Percentiles rank a stretch among this genome's conserved stretches.
phyloP scores from a whole-genome alignment of 1,140 invertebrate genomes.

The Calephelis virginiensis region DNA sequence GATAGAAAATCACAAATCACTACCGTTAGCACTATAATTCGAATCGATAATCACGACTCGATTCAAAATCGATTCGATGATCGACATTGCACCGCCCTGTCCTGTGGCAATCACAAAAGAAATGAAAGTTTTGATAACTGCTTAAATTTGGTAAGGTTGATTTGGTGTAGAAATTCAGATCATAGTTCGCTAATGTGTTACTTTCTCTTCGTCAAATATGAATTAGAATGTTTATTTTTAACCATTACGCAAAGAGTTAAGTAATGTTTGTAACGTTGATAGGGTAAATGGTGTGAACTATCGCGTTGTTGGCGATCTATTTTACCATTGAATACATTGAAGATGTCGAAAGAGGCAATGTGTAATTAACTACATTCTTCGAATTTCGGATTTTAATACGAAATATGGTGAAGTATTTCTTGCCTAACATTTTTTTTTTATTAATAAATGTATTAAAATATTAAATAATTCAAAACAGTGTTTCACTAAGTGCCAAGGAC shows the following conservation, averaged over 20 bases:
- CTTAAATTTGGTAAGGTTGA: conserved; percentile 46
- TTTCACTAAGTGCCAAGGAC: no score
- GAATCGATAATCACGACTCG: conserved; percentile 52
- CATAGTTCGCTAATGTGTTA: conserved; percentile 6
- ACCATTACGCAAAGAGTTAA: conserved; percentile 12
- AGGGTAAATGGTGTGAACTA: conserved; percentile 1
- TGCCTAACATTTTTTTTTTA: no score
- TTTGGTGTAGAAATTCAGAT: conserved; percentile 3
- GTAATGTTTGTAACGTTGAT: conserved; percentile 3
- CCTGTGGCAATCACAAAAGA: conserved; percentile 46
- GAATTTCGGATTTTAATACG: no score
- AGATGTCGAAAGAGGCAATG: no score
- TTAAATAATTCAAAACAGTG: no score
- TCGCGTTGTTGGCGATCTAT: not conserved
- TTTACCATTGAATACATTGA: not conserved
- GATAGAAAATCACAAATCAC: conserved; percentile 52
- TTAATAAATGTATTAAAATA: no score
- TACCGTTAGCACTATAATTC: conserved; percentile 54
- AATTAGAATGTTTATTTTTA: conserved; percentile 14
- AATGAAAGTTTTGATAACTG: conserved; percentile 61
- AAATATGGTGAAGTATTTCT: no score
- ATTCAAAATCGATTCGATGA: conserved; percentile 57
- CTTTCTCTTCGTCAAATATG: conserved; percentile 8
- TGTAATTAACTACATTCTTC: no score
- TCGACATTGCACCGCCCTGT: conserved; percentile 55